Evolutionary conservation across 2,888 invertebrate genomes (phyloP), one percentile per base, ranked within the genome.

Genomic region (Metopia argyrocephala): DNA sequence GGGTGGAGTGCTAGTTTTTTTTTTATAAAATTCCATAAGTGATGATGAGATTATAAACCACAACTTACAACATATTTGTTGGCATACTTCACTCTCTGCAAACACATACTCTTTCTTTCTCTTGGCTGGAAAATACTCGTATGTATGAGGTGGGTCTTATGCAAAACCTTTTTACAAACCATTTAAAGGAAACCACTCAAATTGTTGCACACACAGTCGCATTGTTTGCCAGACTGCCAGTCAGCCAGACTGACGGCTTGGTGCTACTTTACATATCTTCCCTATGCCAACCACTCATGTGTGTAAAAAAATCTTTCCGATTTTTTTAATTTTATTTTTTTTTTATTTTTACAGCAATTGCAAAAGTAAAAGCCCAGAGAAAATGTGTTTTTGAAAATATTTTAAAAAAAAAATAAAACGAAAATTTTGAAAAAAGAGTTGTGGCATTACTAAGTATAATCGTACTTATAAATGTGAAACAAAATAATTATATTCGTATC

Each of bases 21-120:
- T n/a, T 68, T 62, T 71, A 59, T 46, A 79, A 31, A 70, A 80
- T 73, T 52, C 52, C 68, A 64, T 54, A 76, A 74, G 45, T 79
- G 71, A 71, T 71, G 78, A 76, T 76, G 71, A 66, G 71, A 65
- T 79, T 82, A 73, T 79, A 57, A 75, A 76, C 68, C 82, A 64
- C 82, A 78, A 59, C 23, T 59, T 59, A 46, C 45, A 59, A 66
- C 59, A 46, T 28, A 46, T 71, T 52, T 76, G 18, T n/a, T 38
- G 45, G 38, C 38, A 38, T 52, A 12, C 18, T 56, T 5, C 56
- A 6, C n/a, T 54, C 15, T 23, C 5, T 5, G 23, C 23, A n/a
- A n/a, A n/a, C n/a, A n/a, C n/a, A n/a, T n/a, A n/a, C n/a, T n/a
- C 31, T 45, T 56, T 64, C 56, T 56, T 28, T 57, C 56, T 64